Evolutionary conservation across 2,888 invertebrate species (phyloP).

Genomic region (Tiliacea aurago): DNA sequence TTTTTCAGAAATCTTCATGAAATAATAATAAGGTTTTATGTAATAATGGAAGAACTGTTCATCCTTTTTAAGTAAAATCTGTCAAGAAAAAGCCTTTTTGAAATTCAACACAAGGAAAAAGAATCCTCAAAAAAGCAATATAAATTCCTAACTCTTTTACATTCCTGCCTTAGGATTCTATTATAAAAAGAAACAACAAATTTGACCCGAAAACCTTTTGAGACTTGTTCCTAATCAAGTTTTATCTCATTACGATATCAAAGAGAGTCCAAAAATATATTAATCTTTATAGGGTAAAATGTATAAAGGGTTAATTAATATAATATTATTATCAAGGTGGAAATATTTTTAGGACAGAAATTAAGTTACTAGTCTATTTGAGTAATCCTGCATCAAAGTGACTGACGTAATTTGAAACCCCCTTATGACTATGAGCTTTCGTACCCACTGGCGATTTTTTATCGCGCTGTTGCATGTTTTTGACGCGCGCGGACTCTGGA

Average conservation of each 20-base stretch:
- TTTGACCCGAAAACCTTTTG: constrained; percentile 33
- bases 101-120: constrained; percentile 30
- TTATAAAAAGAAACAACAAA: constrained; percentile 38
- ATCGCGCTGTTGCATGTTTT: too few species aligned
- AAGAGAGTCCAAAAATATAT: constrained; percentile 20
- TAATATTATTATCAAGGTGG: not conserved
- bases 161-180: constrained; percentile 16
- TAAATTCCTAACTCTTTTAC: constrained; percentile 40
- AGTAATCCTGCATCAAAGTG: not conserved
- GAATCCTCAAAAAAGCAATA: constrained; percentile 19
- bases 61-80: constrained; percentile 9
- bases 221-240: constrained; percentile 38
- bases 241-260: constrained; percentile 47
- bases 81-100: not conserved
- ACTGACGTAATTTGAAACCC: too few species aligned
- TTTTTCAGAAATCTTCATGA: not conserved
- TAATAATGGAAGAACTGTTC: not conserved
- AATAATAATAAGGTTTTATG: not conserved
- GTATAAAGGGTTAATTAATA: not conserved
- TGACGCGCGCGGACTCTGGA: too few species aligned
- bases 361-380: not conserved
- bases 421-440: too few species aligned
- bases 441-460: too few species aligned
- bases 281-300: constrained; percentile 19
- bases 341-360: not conserved